phyloP scores from a whole-genome alignment of 2,888 invertebrate species.

The Beris chalybata region DNA sequence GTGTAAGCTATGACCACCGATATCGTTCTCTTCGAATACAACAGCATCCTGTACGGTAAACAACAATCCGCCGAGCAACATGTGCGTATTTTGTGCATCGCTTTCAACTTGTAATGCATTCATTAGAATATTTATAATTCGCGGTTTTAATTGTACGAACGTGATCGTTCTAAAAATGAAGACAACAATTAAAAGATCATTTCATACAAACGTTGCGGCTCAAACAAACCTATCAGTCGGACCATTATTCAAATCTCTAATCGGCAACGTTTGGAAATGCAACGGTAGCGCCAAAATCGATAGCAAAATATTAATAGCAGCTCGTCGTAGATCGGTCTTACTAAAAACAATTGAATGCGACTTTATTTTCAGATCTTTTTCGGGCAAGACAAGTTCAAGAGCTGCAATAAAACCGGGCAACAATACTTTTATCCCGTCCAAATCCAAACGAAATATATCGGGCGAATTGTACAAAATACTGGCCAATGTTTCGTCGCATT shows the following conservation, averaged over 20 bases:
- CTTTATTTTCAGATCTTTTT: conserved; percentile 78
- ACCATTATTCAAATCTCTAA: conserved; percentile 68
- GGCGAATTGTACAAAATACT: conserved; percentile 84
- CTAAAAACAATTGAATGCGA: conserved; percentile 63
- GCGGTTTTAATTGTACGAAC: conserved; percentile 71
- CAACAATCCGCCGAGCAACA: conserved; percentile 79
- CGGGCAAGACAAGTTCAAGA: conserved; percentile 86
- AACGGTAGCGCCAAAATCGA: conserved; percentile 91
- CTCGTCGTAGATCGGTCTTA: conserved; percentile 79
- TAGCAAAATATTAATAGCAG: conserved; percentile 87
- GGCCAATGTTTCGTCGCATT: conserved; percentile 78
- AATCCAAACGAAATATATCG: conserved; percentile 86
- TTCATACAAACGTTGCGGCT: not conserved
- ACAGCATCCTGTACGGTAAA: conserved; percentile 80
- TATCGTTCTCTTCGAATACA: conserved; percentile 71
- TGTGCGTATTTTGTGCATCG: conserved; percentile 84
- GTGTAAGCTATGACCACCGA: conserved; percentile 61
- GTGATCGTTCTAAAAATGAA: conserved; percentile 55
- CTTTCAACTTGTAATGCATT: conserved; percentile 81
- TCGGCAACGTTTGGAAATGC: conserved; percentile 80
- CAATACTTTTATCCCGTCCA: conserved; percentile 89
- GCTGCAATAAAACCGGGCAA: conserved; percentile 89
- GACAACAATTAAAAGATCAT: not conserved
- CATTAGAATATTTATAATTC: conserved; percentile 78
- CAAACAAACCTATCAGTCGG: conserved; percentile 58